phyloP scores from a whole-genome alignment of 1,140 invertebrate species.

The Panagrolaimus sp. region DNA sequence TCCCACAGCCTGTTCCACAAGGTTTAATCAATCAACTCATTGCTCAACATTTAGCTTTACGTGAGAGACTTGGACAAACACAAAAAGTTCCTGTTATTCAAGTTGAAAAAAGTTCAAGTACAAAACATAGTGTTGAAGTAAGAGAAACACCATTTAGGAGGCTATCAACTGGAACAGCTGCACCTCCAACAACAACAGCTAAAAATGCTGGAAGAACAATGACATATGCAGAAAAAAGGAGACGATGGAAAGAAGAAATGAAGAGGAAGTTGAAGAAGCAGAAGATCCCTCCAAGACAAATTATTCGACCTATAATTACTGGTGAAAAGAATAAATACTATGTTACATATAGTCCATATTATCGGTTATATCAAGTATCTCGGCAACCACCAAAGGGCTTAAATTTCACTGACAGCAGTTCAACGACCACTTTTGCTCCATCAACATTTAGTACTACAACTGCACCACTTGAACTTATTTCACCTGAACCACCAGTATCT shows the following conservation, averaged over 20 bases:
- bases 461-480: background rate
- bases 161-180: background rate
- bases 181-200: background rate
- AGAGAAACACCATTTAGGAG: background rate
- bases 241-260: conserved; percentile 6
- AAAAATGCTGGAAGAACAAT: background rate
- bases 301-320: background rate
- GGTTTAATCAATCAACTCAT: background rate
- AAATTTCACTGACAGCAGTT: background rate
- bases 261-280: conserved; percentile 3
- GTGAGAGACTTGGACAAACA: background rate
- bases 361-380: conserved; percentile 1
- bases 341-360: conserved; percentile 10
- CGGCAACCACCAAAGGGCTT: conserved; percentile 1
- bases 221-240: conserved; percentile 1
- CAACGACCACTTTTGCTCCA: background rate
- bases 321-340: background rate
- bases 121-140: background rate
- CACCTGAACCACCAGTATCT: background rate
- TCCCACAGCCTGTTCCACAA: background rate
- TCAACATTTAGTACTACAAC: background rate
- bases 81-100: too few relatives aligned
- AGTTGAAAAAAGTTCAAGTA: background rate
- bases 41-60: background rate
- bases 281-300: background rate